Percentiles rank a stretch among this genome's conserved stretches.
Evolutionary conservation across 2,113 vertebrate genomes (phyloP).

Genomic region (Boulengeromyrus knoepffleri): DNA sequence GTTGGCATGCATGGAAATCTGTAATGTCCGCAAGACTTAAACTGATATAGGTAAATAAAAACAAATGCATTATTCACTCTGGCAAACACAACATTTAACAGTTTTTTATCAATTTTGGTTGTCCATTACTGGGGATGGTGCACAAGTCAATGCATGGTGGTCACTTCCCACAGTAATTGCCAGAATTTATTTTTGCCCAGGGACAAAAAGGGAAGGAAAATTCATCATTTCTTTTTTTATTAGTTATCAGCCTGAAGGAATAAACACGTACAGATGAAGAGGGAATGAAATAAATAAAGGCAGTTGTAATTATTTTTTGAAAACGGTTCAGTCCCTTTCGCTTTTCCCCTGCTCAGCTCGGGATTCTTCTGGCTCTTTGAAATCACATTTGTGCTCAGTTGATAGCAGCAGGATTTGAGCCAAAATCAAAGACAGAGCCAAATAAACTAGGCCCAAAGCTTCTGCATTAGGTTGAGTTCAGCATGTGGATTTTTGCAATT

Average conservation of each 20-base stretch:
- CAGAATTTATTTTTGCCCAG: neutral
- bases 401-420: slow-evolving; percentile 11
- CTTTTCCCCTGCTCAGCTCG: slow-evolving; percentile 4
- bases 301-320: neutral
- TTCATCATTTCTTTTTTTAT: slow-evolving; percentile 5
- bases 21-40: neutral
- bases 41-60: neutral
- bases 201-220: neutral
- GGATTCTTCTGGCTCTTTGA: neutral
- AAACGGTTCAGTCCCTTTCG: neutral
- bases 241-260: slow-evolving; percentile 3
- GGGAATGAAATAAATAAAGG: slow-evolving; percentile 14
- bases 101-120: neutral
- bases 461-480: neutral
- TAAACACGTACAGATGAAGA: neutral
- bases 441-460: neutral
- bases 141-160: neutral
- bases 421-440: neutral
- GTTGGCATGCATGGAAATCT: neutral
- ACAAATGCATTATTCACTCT: neutral
- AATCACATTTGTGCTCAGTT: neutral
- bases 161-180: neutral
- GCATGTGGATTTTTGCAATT: neutral
- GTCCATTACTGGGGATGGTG: neutral
- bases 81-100: neutral